phyloP scores from a whole-genome alignment of 2,888 invertebrate species.

The Lasioglossum malachurum region DNA sequence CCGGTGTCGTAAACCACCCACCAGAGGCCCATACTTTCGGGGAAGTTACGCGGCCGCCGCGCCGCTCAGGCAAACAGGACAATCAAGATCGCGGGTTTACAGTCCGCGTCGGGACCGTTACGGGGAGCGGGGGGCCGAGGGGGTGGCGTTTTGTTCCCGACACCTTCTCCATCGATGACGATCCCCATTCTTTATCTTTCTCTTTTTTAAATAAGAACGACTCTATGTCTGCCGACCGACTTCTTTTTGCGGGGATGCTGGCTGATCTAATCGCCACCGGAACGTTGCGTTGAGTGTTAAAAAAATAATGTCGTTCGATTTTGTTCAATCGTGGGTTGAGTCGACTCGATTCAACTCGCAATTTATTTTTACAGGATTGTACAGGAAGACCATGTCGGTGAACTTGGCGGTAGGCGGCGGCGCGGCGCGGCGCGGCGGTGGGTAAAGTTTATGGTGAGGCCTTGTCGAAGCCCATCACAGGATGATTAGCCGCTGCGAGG shows the following conservation, averaged over 20 bases:
- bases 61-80: constrained; percentile 68
- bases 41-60: constrained; percentile 63
- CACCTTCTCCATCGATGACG: background rate
- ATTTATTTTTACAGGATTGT: background rate
- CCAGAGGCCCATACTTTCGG: constrained; percentile 60
- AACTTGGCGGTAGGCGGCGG: background rate
- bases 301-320: too few relatives aligned
- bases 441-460: constrained; percentile 43
- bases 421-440: background rate
- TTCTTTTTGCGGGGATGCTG: background rate
- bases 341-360: too few relatives aligned
- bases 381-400: constrained; percentile 4
- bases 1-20: constrained; percentile 68
- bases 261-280: background rate
- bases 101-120: constrained; percentile 36
- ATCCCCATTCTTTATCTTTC: background rate
- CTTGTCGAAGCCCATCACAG: constrained; percentile 23
- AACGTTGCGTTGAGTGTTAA: background rate
- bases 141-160: background rate
- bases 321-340: background rate
- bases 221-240: background rate
- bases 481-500: constrained; percentile 14
- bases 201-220: background rate
- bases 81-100: constrained; percentile 75
- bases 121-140: background rate